Evolutionary conservation across 2,797 vertebrate genomes (phyloP).

Genomic region (Pteronotus mesoamericanus): DNA sequence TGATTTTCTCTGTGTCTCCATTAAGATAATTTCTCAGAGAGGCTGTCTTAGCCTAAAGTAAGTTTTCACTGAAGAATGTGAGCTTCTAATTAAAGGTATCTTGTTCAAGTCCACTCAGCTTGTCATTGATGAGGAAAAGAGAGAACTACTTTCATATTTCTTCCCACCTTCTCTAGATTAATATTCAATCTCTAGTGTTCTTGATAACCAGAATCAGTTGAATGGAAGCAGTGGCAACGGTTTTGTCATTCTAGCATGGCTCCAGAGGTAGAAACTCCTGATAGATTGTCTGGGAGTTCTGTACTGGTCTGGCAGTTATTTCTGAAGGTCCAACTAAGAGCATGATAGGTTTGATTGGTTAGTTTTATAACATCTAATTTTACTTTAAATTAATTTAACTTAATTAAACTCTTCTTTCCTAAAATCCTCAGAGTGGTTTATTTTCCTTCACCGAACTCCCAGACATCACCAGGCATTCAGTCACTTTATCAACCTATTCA

Average conservation of each 20-base stretch:
- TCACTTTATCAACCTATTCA: background rate
- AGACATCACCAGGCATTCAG: background rate
- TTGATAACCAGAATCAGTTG: background rate
- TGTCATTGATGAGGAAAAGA: background rate
- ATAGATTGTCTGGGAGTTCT: background rate
- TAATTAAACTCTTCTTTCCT: background rate
- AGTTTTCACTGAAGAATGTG: background rate
- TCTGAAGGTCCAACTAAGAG: slow-evolving; percentile 3
- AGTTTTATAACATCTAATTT: slow-evolving; percentile 10
- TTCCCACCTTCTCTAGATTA: background rate
- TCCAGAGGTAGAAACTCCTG: background rate
- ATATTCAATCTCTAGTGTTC: background rate
- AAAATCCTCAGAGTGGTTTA: background rate
- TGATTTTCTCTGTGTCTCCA: background rate
- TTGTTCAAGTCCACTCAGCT: background rate
- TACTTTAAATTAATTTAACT: background rate
- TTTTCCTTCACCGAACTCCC: background rate
- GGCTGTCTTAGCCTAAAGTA: background rate
- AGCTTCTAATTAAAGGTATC: slow-evolving; percentile 1
- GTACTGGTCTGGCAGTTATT: background rate
- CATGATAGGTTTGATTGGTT: background rate
- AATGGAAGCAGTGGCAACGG: background rate
- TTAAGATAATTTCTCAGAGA: background rate
- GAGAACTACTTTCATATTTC: background rate
- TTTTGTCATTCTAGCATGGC: background rate